Evolutionary conservation across 2,113 vertebrate genomes (phyloP), one percentile per base, ranked within the genome.

Genomic region (Proterorhinus semilunaris): DNA sequence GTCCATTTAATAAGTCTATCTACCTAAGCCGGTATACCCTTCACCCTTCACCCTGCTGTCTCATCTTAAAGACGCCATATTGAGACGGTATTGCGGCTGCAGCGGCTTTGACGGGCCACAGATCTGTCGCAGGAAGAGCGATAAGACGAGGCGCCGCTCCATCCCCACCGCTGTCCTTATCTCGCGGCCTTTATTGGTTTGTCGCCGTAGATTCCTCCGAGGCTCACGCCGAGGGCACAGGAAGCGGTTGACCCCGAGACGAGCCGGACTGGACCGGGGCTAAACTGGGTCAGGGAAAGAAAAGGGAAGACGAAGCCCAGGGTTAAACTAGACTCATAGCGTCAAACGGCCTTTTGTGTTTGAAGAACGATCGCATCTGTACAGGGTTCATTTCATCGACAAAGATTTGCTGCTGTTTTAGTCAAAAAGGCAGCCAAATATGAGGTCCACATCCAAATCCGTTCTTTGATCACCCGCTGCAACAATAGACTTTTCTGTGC

Each of bases 101-200:
- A 21, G 21, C 21, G 21, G 67, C n/a, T 62, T 5, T 42, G 55
- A 58, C 21, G 43, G 27, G 42, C 55, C 6, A 2, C 1, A 16
- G 63, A 54, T 5, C 65, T 16, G n/a, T 72, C 0, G 6, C 47
- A 63, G 75, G 77, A 71, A 78, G 65, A 68, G 55, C 13, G 80
- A 86, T 80, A 76, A 42, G 62, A 72, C 78, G 70, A 71, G 63
- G 71, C 67, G 7, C 55, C 70, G 49, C 61, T 47, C 43, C 66
- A 69, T 55, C 51, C 7, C 0, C 64, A 79, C 83, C 79, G 75
- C 58, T 85, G 59, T 63, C 75, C 79, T 84, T 81, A 84, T 84
- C 80, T 62, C 59, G 8, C 36, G 12, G 10, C 4, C 59, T 77
- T 85, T 79, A 79, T 83, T 77, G 80, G 64, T 66, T 51, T 70